Base-by-base conservation (phyloP, 1,140 invertebrate genomes). In the Drosophila sp. region DNA sequence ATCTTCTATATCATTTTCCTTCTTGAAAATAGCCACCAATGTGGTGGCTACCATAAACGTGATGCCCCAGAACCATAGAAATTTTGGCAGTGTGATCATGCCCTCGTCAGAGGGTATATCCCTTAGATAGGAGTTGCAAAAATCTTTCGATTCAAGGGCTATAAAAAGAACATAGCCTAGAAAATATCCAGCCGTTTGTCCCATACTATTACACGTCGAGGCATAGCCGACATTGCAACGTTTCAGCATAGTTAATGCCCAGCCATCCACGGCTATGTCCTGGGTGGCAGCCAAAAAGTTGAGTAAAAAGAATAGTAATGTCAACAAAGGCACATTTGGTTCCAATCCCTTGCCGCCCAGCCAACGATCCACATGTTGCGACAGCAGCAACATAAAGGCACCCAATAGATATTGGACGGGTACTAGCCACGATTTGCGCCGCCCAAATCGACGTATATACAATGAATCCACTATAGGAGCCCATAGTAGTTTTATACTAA, bases 261-360 rank as follows among this genome's bases (percentile, higher is more conserved):
- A 99, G 2, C 99, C 99, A 94, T 99, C 99, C 1, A 99, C 98
- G 63, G 98, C 98, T 91, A 99, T 99, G 93, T 99, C 99, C 93
- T 99, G 99, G 27, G 98, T 99, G 1, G 99, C 98, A 10, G 98
- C 98, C 60, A 99, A 93, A 83, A 99, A 99, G 87, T 99, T 99
- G 1, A 99, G 93, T 60, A 94, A 93, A 90, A 99, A 97, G 93
- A 99, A 99, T 57, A 98, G 93, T 25, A 94, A 79, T 5, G 98
- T 99, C 4, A 99, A 92, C 32, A 96, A 91, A 32, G 93, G 93
- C 60, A 99, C 96, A 90, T 97, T 96, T 0, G 98, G 97, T n/a
- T 94, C 87, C 1, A 84, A 86, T 0, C 92, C 92, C 38, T 94
- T 92, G 7, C 94, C 93, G 8, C 96, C 96, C 27, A 99, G 91